Evolutionary conservation across 1,140 invertebrate genomes (phyloP), one percentile per base, ranked within the genome.

Genomic region (Zaprionus taronus): DNA sequence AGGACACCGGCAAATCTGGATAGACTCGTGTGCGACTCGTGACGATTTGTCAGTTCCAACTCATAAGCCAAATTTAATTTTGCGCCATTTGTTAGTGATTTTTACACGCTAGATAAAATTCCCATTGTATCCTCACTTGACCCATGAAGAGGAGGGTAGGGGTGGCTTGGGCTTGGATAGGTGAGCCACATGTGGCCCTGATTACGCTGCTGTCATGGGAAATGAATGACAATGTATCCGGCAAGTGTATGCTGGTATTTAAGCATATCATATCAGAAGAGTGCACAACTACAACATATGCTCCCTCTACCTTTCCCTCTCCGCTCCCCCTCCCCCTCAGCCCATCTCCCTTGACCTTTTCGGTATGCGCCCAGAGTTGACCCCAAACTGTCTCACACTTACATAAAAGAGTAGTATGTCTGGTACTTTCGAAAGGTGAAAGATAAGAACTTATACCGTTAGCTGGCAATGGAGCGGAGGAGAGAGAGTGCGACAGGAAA

Each of bases 51-150:
- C 80, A 83, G 91, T 92, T 92, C 87, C 91, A 92, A 87, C 76
- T 92, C 91, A 92, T 92, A 92, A 91, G 91, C 77, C 84, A 90
- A 80, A 77, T 81, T 91, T 91, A 91, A 91, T 91, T 91, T 83
- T 72, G 60, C 49, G 66, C 79, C 83, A 92, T 92, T 92, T 92
- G 86, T 92, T 83, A 76, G 65, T 72, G 69, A 92, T 85, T 91
- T 80, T 77, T 66, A 81, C 78, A 91, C 83, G 83, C 77, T 83
- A 92, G 74, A 91, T 92, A 83, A 91, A 92, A 69, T 82, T 65
- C 64, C 38, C 55, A 49, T 44, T 17, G 36, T 58, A 62, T 67
- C 66, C 74, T 60, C 60, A 68, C 49, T 28, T 24, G 17, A 5
- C 24, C 31, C n/a, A 6, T 6, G n/a, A 5, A 44, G 15, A 5